Evolutionary conservation across 2,797 vertebrate genomes (phyloP).

Genomic region (Sebastes steindachneri): DNA sequence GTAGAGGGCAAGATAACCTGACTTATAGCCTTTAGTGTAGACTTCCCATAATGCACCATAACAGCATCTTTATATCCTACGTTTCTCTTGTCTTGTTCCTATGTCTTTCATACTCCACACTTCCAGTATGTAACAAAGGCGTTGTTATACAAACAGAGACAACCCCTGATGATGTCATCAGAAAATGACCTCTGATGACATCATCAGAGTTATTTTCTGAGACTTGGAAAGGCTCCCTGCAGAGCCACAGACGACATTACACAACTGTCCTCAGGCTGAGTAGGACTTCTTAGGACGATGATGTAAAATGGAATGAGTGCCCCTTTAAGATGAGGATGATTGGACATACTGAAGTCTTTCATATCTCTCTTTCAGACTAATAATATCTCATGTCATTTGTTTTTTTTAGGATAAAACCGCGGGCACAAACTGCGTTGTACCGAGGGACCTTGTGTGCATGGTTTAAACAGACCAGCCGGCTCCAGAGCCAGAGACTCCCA

Average conservation of each 20-base stretch:
- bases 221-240: not conserved
- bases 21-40: not conserved
- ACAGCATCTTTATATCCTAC: not conserved
- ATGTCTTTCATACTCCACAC: not conserved
- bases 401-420: slow-evolving; percentile 3
- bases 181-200: not conserved
- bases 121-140: not conserved
- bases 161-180: not conserved
- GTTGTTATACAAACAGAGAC: not conserved
- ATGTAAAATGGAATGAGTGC: not conserved
- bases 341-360: not conserved
- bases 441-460: slow-evolving; percentile 22
- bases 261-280: not conserved
- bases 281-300: not conserved
- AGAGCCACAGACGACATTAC: not conserved
- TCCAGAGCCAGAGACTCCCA: slow-evolving; percentile 51
- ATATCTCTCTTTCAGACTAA: not conserved
- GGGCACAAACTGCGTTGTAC: not conserved
- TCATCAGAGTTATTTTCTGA: not conserved
- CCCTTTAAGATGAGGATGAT: not conserved
- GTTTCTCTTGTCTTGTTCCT: not conserved
- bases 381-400: not conserved
- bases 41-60: not conserved
- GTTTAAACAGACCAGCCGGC: slow-evolving; percentile 54
- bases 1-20: not conserved